phyloP scores from a whole-genome alignment of 2,113 vertebrate species.

The Chlorodrepanis virens region DNA sequence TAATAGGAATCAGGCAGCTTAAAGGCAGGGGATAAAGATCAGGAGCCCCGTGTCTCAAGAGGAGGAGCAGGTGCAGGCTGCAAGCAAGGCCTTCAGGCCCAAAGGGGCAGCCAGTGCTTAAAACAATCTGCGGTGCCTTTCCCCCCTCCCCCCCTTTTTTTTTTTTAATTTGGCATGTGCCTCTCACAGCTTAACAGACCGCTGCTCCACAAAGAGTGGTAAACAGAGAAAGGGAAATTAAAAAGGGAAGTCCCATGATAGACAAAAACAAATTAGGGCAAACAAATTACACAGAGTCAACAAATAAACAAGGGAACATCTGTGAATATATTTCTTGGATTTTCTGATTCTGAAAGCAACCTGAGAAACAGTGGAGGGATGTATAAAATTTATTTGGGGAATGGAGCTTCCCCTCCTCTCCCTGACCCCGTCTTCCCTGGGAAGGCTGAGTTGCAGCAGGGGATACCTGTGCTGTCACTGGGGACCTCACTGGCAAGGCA shows the following conservation, averaged over 20 bases:
- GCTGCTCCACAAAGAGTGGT: slow-evolving; percentile 97
- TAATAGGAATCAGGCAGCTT: slow-evolving; percentile 91
- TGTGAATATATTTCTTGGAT: slow-evolving; percentile 94
- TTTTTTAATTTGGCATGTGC: slow-evolving; percentile 91
- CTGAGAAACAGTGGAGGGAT: slow-evolving; percentile 73
- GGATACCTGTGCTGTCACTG: not conserved
- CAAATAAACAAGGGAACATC: slow-evolving; percentile 98
- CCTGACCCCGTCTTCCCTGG: not conserved
- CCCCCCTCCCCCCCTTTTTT: not conserved
- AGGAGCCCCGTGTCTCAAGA: slow-evolving; percentile 91
- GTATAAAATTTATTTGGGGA: slow-evolving; percentile 63
- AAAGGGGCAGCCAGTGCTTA: slow-evolving; percentile 94
- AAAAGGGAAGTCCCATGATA: slow-evolving; percentile 97
- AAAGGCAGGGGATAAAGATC: slow-evolving; percentile 94
- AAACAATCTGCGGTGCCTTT: slow-evolving; percentile 91
- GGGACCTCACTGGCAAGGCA: not conserved
- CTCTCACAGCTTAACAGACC: slow-evolving; percentile 95
- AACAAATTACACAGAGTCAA: slow-evolving; percentile 99
- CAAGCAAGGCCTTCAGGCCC: slow-evolving; percentile 96
- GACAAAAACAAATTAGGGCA: slow-evolving; percentile 99
- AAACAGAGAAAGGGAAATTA: slow-evolving; percentile 99
- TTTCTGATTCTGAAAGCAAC: slow-evolving; percentile 79
- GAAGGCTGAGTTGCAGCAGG: not conserved
- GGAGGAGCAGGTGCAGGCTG: slow-evolving; percentile 98
- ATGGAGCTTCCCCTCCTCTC: not conserved